Base-by-base conservation (phyloP, 2,113 vertebrate species). In the Nothocercus julius region DNA sequence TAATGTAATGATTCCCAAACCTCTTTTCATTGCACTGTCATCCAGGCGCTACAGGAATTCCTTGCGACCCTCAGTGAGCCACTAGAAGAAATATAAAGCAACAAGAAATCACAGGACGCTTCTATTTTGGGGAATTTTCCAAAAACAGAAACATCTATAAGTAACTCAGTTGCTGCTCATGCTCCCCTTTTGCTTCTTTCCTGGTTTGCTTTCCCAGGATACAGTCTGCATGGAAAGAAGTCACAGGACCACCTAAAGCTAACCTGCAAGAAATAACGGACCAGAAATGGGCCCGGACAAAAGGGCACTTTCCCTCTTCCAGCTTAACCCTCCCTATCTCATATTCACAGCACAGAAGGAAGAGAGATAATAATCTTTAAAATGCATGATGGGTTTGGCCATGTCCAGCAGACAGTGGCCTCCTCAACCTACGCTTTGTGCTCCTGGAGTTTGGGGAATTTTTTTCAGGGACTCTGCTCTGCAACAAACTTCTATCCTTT, bases 1-100 rank as follows among this genome's bases (percentile, higher is more conserved):
- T 95, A 95, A 93, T 27, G 69, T 45, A 86, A 96, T 63, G 70
- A 93, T 87, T 90, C 81, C 62, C 82, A 81, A 85, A 93, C 74
- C 49, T 84, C 83, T 93, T 89, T 63, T 61, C 88, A 62, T 28
- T 79, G 74, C 63, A 54, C 74, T 86, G 66, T 58, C 69, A 89
- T 15, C 44, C 69, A 86, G 88, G 3, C 64, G 75, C 82, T 24
- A 72, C 66, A 58, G 94, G 74, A 49, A 73, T 93, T 77, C 58
- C 62, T 84, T 18, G 44, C 0, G 1, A 81, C 70, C 47, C 64
- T 42, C 75, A 77, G 42, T 30, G 87, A 87, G 67, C 32, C 73
- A 56, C 18, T 22, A 47, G 34, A 90, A 69, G 8, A 89, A 62
- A 54, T 1, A 81, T 45, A 66, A 70, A 82, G 66, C n/a, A 69